Evolutionary conservation across 1,140 invertebrate genomes (phyloP).

Genomic region (Melipona quadrifasciata): DNA sequence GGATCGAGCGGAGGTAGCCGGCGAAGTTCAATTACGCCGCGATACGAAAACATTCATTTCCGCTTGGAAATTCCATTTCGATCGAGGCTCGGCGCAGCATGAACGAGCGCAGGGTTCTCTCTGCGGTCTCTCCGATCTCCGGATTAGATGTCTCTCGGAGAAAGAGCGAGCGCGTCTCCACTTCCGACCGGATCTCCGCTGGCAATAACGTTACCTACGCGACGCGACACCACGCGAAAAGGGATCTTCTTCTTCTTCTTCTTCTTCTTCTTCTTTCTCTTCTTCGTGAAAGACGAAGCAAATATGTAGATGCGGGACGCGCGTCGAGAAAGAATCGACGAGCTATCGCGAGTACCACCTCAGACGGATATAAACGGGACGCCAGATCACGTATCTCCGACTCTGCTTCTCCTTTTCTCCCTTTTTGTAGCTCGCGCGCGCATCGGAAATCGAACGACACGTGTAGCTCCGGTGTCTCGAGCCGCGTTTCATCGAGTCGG

Average conservation of each 20-base stretch:
- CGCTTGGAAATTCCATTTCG: constrained; percentile 17
- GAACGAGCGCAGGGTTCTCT: neutral
- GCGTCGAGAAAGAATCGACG: neutral
- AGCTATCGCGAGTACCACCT: neutral
- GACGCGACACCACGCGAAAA: constrained; percentile 52
- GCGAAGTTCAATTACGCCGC: neutral
- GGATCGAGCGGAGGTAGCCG: neutral
- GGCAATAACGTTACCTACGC: constrained; percentile 39
- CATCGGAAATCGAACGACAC: neutral
- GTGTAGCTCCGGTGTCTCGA: neutral
- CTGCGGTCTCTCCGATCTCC: constrained; percentile 22
- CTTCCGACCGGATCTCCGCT: constrained; percentile 48
- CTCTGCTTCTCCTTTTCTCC: neutral
- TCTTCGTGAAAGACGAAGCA: constrained; percentile 30
- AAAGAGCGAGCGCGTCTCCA: neutral
- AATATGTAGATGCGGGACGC: neutral
- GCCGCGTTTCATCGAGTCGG: neutral
- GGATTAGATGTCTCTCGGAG: constrained; percentile 50
- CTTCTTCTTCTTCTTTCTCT: too few relatives aligned
- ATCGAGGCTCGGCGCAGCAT: neutral
- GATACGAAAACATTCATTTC: constrained; percentile 13
- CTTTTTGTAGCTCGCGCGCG: neutral
- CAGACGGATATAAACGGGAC: constrained; percentile 27
- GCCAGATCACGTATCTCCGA: constrained; percentile 24
- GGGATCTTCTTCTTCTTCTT: neutral